A percentile compares a stretch with the other conserved stretches of the same genome.
phyloP scores from a whole-genome alignment of 1,140 invertebrate genomes.

The Neodiprion virginianus region DNA sequence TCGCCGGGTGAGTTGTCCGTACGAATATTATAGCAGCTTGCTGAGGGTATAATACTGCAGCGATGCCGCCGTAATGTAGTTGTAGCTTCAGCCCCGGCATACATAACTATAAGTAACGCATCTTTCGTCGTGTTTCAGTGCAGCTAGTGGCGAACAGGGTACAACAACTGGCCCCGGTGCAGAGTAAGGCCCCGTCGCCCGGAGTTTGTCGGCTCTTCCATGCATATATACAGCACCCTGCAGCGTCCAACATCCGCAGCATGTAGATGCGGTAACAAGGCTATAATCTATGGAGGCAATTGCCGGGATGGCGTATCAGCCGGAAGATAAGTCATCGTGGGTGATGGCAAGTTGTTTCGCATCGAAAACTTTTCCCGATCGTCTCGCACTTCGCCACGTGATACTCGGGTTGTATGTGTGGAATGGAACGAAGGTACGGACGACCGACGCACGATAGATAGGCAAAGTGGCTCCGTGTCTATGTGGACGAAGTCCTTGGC shows the following conservation, averaged over 20 bases:
- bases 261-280: conserved; percentile 7
- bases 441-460: not conserved
- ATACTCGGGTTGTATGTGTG: not conserved
- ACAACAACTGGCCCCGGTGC: not conserved
- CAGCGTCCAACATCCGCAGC: not conserved
- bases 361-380: not conserved
- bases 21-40: not conserved
- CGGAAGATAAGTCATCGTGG: conserved; percentile 1
- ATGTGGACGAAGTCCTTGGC: not conserved
- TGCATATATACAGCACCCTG: not conserved
- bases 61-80: not conserved
- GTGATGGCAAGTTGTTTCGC: not conserved
- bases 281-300: conserved; percentile 7
- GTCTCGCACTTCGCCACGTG: not conserved
- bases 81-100: not conserved
- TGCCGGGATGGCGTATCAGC: not conserved
- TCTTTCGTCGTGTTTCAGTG: conserved; percentile 1
- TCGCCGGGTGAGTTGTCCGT: not conserved
- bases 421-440: not conserved
- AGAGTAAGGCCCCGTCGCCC: not conserved
- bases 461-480: no score
- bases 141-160: conserved; percentile 4
- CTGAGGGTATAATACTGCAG: not conserved
- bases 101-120: conserved; percentile 7
- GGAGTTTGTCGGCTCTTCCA: conserved; percentile 6